Evolutionary conservation across 1,140 invertebrate species (phyloP).

Genomic region (Papilio polyxenes): DNA sequence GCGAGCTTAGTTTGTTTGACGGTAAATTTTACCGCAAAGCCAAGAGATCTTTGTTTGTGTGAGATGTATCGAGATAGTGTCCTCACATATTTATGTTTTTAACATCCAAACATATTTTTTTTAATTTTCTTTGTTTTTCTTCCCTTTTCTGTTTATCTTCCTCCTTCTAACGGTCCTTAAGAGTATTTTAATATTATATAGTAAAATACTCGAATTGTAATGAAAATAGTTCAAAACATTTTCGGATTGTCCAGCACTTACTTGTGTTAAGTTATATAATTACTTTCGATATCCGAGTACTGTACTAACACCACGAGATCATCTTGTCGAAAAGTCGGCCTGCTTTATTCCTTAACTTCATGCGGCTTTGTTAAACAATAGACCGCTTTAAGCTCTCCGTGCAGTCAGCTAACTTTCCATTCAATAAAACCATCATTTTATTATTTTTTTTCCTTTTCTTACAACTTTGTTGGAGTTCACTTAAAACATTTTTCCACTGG

Average conservation of each 20-base stretch:
- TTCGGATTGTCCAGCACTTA: not conserved
- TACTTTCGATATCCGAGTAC: not conserved
- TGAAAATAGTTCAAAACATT: too few species aligned
- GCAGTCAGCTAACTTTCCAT: not conserved
- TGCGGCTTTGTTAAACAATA: not conserved
- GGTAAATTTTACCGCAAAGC: not conserved
- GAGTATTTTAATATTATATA: too few species aligned
- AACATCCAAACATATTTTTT: not conserved
- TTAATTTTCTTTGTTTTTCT: not conserved
- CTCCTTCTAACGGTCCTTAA: too few species aligned
- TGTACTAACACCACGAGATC: not conserved
- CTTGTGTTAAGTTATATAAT: not conserved
- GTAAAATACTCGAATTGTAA: too few species aligned
- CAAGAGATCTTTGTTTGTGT: not conserved
- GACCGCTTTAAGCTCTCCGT: not conserved
- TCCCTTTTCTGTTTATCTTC: too few species aligned
- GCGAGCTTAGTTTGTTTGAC: conserved; percentile 23
- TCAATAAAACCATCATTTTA: conserved; percentile 8
- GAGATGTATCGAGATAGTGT: not conserved
- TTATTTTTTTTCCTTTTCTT: conserved; percentile 10
- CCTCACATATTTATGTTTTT: not conserved
- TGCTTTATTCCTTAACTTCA: not conserved
- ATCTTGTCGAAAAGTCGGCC: not conserved
- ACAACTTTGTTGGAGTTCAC: not conserved
- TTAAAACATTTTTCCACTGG: conserved; percentile 2